phyloP scores from a whole-genome alignment of 2,797 vertebrate species.

The Cyprinodon diabolis region DNA sequence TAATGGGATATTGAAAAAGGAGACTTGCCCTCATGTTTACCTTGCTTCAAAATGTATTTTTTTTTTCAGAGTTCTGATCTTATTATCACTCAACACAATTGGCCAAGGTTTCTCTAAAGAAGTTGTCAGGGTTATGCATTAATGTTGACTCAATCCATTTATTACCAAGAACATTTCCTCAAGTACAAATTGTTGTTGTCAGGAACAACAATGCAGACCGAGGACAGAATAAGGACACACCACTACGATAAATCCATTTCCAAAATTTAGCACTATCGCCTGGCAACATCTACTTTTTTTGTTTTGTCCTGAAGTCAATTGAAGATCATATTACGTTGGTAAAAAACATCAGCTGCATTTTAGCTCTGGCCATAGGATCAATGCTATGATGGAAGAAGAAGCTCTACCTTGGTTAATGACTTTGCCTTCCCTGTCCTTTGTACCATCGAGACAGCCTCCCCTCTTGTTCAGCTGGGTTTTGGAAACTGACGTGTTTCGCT shows the following conservation, averaged over 20 bases:
- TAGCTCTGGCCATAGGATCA: too few relatives aligned
- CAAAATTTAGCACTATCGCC: conserved; percentile 32
- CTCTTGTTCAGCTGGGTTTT: too few relatives aligned
- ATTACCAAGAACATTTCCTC: conserved; percentile 34
- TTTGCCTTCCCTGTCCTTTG: too few relatives aligned
- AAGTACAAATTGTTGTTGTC: conserved; percentile 26
- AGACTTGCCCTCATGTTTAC: conserved; percentile 12
- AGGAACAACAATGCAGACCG: conserved; percentile 20
- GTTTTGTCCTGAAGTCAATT: conserved; percentile 29
- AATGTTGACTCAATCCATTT: conserved; percentile 22
- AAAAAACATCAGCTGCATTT: neutral
- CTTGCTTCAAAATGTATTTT: conserved; percentile 12
- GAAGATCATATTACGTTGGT: neutral
- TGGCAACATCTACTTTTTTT: conserved; percentile 27
- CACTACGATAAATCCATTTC: conserved; percentile 29
- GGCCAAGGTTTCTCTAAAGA: conserved; percentile 28
- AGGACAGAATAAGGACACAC: conserved; percentile 43
- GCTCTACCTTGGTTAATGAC: neutral
- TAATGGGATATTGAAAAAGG: conserved; percentile 11
- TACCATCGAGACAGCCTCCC: too few relatives aligned
- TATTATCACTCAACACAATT: conserved; percentile 28
- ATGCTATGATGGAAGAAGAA: neutral
- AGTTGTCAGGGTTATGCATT: conserved; percentile 43
- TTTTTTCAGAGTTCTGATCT: conserved; percentile 8
- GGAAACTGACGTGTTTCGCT: too few relatives aligned